phyloP scores from a whole-genome alignment of 2,113 vertebrate species.

The Chloebia gouldiae region DNA sequence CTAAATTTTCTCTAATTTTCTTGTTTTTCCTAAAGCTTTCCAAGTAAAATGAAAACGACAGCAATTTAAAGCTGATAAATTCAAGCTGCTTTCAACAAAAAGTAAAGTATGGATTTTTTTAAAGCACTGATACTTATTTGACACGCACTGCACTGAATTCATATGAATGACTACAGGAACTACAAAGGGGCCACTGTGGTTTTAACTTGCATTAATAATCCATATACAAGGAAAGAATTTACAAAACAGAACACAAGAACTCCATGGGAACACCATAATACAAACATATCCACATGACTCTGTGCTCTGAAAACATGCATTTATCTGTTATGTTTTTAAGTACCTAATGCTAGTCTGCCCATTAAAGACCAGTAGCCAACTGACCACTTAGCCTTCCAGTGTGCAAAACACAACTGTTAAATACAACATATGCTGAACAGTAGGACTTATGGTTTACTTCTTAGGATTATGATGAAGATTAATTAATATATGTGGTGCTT shows the following conservation, averaged over 20 bases:
- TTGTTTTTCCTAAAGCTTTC: background rate
- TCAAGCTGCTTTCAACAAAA: background rate
- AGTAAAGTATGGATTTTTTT: background rate
- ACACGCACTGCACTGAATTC: background rate
- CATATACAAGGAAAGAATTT: constrained; percentile 3
- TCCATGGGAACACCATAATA: background rate
- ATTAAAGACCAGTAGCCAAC: background rate
- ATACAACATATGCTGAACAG: background rate
- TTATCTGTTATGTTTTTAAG: background rate
- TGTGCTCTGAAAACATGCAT: background rate
- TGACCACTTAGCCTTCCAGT: background rate
- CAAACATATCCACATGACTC: background rate
- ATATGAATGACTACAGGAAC: background rate
- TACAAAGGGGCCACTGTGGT: background rate
- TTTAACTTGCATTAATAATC: constrained; percentile 1
- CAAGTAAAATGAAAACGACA: background rate
- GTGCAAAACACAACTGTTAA: background rate
- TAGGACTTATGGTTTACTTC: background rate
- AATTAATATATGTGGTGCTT: background rate
- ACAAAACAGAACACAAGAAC: background rate
- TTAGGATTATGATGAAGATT: background rate
- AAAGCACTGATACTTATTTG: background rate
- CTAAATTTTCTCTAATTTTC: background rate
- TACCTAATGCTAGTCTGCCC: background rate
- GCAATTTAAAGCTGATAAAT: background rate